Evolutionary conservation across 2,113 vertebrate species (phyloP).

Genomic region (Hemichromis elongatus): DNA sequence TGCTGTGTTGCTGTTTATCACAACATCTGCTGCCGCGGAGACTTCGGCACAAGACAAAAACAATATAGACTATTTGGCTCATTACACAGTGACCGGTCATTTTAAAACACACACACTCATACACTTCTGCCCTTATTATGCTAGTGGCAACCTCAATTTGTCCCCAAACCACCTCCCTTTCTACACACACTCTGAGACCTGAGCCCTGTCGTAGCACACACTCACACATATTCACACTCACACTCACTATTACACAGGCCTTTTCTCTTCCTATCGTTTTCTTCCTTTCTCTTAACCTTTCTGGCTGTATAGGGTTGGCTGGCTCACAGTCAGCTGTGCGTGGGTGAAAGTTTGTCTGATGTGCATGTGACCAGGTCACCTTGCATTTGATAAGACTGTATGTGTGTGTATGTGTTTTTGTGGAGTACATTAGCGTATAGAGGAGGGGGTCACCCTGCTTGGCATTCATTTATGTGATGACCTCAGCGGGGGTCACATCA

Average conservation of each 20-base stretch:
- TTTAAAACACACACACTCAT: neutral
- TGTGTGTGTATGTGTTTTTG: neutral
- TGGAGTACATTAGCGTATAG: neutral
- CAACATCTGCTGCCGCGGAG: conserved; percentile 67
- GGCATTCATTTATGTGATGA: conserved; percentile 42
- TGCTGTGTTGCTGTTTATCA: conserved; percentile 54
- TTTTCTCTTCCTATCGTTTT: neutral
- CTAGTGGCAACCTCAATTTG: conserved; percentile 34
- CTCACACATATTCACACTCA: too few species aligned
- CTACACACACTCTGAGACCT: neutral
- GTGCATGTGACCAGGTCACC: neutral
- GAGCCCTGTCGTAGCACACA: conserved; percentile 6
- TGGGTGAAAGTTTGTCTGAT: conserved; percentile 15
- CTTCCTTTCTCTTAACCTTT: neutral
- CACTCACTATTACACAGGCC: too few species aligned
- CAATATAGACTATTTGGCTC: conserved; percentile 49
- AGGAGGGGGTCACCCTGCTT: neutral
- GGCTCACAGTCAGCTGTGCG: conserved; percentile 6
- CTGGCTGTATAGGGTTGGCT: neutral
- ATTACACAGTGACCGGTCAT: conserved; percentile 37
- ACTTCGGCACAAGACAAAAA: conserved; percentile 58
- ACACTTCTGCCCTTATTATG: conserved; percentile 27
- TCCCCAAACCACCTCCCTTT: neutral
- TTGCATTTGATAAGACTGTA: neutral
- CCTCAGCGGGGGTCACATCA: conserved; percentile 50